A percentile compares a stretch with the other conserved stretches of the same genome.
Conservation (phyloP, 2,797 vertebrate genomes). For the Hydrocynus forskahlii region DNA sequence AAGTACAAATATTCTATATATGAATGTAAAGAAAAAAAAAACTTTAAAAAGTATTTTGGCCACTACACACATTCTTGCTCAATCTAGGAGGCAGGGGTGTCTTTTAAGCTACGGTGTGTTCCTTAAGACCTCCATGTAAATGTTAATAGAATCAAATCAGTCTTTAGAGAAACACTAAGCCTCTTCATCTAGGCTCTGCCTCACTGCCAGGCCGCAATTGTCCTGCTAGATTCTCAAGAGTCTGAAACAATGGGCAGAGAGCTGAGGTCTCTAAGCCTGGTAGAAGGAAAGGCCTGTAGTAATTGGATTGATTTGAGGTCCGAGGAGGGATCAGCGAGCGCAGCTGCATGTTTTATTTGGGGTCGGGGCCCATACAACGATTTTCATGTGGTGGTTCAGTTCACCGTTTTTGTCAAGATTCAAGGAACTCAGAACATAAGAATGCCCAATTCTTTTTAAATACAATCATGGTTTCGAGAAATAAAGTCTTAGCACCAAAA, state of each 20-base stretch:
- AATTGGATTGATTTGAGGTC: slow-evolving; percentile 76
- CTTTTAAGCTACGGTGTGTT: background rate
- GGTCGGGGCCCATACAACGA: background rate
- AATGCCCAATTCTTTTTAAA: background rate
- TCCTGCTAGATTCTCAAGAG: slow-evolving; percentile 58
- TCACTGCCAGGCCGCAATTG: slow-evolving; percentile 55
- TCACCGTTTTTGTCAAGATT: background rate
- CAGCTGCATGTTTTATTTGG: background rate
- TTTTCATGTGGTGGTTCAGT: background rate
- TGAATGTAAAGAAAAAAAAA: background rate
- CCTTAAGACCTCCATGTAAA: background rate
- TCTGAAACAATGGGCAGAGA: slow-evolving; percentile 64
- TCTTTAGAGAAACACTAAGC: slow-evolving; percentile 17
- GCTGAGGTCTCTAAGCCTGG: slow-evolving; percentile 66
- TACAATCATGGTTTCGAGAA: no score
- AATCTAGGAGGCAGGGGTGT: background rate
- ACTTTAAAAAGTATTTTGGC: background rate
- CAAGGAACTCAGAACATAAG: background rate
- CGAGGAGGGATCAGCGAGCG: background rate
- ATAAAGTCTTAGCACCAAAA: no score
- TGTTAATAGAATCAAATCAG: background rate
- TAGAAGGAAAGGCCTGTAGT: slow-evolving; percentile 68
- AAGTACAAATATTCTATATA: background rate
- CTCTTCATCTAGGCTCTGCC: slow-evolving; percentile 46
- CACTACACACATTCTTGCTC: background rate